Evolutionary conservation across 2,888 invertebrate genomes (phyloP).

Genomic region (Volucella inflata): DNA sequence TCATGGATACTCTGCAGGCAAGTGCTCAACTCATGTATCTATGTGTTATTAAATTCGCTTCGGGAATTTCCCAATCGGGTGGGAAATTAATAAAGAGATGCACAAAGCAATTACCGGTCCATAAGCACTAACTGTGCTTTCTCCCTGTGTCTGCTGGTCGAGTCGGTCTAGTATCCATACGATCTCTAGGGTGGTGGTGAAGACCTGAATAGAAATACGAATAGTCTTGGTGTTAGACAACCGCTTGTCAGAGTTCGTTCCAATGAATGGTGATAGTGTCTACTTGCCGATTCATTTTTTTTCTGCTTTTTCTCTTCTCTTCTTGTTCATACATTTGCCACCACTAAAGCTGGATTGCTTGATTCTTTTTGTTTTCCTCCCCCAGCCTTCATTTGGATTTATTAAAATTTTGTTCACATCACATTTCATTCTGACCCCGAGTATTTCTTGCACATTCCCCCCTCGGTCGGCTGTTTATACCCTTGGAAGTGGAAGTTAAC

Average conservation of each 20-base stretch:
- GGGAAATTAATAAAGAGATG: slow-evolving; percentile 75
- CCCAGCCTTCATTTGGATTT: slow-evolving; percentile 67
- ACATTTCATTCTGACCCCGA: slow-evolving; percentile 55
- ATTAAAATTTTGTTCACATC: slow-evolving; percentile 75
- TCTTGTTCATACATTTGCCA: slow-evolving; percentile 37
- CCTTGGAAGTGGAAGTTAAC: slow-evolving; percentile 71
- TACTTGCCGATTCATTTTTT: slow-evolving; percentile 21
- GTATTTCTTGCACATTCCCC: background rate
- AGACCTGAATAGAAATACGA: background rate
- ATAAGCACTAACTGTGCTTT: slow-evolving; percentile 50
- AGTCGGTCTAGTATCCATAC: background rate
- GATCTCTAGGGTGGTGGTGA: background rate
- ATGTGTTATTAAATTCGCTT: slow-evolving; percentile 61
- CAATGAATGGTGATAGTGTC: slow-evolving; percentile 16
- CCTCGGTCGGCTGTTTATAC: slow-evolving; percentile 21
- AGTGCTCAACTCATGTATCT: background rate
- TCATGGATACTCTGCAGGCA: slow-evolving; percentile 26
- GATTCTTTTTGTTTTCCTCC: slow-evolving; percentile 9
- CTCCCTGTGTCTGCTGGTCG: slow-evolving; percentile 3
- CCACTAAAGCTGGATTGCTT: slow-evolving; percentile 45
- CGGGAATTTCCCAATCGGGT: slow-evolving; percentile 72
- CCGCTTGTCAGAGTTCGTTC: slow-evolving; percentile 34
- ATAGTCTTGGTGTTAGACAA: slow-evolving; percentile 39
- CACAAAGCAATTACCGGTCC: slow-evolving; percentile 74
- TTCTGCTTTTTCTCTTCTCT: slow-evolving; percentile 2